A percentile compares a stretch with the other conserved stretches of the same genome.
phyloP scores from a whole-genome alignment of 2,113 vertebrate species.

The Engystomops pustulosus region DNA sequence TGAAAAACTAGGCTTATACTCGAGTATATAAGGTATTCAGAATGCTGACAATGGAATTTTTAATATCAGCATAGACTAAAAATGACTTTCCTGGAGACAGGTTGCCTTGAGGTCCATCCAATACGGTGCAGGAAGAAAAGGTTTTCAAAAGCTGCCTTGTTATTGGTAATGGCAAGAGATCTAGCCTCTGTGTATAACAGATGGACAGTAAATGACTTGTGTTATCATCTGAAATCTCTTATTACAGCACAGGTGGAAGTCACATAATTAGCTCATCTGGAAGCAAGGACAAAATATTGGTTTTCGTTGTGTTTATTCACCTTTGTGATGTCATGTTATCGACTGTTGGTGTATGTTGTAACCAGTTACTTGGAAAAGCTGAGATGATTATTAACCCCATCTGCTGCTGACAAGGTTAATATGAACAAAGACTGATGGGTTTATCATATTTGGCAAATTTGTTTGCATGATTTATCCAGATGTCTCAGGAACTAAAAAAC shows the following conservation, averaged over 20 bases:
- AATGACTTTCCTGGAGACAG: no score
- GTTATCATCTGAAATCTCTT: constrained; percentile 34
- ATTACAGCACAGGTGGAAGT: constrained; percentile 32
- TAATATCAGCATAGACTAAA: no score
- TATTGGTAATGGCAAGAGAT: background rate
- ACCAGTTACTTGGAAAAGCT: background rate
- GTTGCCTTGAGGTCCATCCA: no score
- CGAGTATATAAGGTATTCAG: no score
- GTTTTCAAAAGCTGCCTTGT: background rate
- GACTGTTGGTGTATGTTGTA: constrained; percentile 6
- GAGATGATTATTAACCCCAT: constrained; percentile 44
- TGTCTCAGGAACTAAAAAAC: constrained; percentile 48
- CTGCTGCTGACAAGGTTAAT: constrained; percentile 48
- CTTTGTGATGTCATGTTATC: constrained; percentile 38
- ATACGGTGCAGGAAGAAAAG: background rate
- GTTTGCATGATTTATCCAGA: constrained; percentile 29
- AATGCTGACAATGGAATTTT: no score
- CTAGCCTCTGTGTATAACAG: constrained; percentile 30
- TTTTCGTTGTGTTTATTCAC: constrained; percentile 31
- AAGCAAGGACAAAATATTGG: constrained; percentile 31
- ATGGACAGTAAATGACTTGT: constrained; percentile 38
- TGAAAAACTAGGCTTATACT: no score
- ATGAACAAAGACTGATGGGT: constrained; percentile 23
- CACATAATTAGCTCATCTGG: constrained; percentile 46
- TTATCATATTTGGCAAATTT: constrained; percentile 40